Conservation (phyloP, 1,140 invertebrate genomes). For the Trigoniulus corallinus region DNA sequence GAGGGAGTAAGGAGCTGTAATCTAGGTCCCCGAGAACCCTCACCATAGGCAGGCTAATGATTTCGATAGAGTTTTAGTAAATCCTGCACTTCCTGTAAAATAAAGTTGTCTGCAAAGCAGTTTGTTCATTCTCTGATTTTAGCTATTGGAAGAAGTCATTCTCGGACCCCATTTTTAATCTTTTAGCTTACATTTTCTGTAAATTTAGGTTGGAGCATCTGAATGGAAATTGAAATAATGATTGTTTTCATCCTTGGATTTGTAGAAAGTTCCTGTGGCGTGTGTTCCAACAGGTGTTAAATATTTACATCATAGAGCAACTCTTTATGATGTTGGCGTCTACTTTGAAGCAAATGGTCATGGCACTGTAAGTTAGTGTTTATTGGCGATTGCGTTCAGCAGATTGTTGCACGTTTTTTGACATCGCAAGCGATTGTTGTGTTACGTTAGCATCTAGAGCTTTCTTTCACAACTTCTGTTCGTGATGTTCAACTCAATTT, state of each 20-base stretch:
- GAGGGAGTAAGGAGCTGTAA: no score
- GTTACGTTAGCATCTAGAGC: no score
- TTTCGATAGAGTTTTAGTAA: no score
- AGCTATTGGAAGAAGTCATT: no score
- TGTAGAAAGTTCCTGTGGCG: conserved; percentile 64
- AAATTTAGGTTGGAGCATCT: no score
- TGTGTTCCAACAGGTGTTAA: conserved; percentile 95
- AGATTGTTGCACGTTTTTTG: not conserved
- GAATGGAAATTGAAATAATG: not conserved
- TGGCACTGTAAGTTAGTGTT: conserved; percentile 48
- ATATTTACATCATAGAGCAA: conserved; percentile 82
- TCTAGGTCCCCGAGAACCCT: no score
- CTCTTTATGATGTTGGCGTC: conserved; percentile 83
- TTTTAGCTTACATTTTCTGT: not conserved
- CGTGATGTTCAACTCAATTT: no score
- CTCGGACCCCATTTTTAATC: not conserved
- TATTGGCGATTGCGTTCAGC: not conserved
- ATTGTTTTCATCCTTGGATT: conserved; percentile 19
- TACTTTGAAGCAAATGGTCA: conserved; percentile 99
- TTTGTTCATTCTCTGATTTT: no score
- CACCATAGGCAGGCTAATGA: no score
- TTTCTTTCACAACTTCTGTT: not conserved
- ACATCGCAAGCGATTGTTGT: not conserved
- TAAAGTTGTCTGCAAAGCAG: no score
- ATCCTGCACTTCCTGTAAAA: no score